A percentile compares a stretch with the other conserved stretches of the same genome.
Evolutionary conservation across 2,888 invertebrate genomes (phyloP).

Genomic region (Masnerella sp.): DNA sequence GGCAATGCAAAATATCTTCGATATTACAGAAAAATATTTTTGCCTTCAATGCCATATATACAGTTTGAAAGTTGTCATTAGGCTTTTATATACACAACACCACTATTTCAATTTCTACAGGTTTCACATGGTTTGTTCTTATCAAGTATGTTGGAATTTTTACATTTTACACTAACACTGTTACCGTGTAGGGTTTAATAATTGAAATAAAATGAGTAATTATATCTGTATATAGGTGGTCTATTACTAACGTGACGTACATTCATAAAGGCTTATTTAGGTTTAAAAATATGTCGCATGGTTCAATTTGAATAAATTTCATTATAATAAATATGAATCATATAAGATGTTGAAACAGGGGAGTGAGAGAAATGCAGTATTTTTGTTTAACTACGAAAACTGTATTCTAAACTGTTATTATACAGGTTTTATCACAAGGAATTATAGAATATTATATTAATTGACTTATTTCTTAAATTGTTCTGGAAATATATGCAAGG

Average conservation of each 20-base stretch:
- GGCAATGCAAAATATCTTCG: constrained; percentile 56
- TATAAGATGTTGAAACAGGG: neutral
- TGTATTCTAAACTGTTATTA: constrained; percentile 15
- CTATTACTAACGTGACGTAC: constrained; percentile 32
- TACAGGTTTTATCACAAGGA: constrained; percentile 22
- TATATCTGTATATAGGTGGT: constrained; percentile 22
- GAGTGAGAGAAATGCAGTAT: constrained; percentile 16
- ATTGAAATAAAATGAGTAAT: constrained; percentile 35
- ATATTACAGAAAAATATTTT: constrained; percentile 58
- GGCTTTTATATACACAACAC: constrained; percentile 42
- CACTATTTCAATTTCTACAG: constrained; percentile 46
- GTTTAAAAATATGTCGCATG: constrained; percentile 29
- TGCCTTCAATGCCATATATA: constrained; percentile 54
- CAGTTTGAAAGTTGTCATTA: constrained; percentile 36
- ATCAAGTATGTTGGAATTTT: constrained; percentile 30
- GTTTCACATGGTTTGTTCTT: constrained; percentile 13
- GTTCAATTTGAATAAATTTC: constrained; percentile 9
- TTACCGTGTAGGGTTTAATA: constrained; percentile 8
- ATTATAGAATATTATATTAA: constrained; percentile 21
- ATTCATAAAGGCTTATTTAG: constrained; percentile 38
- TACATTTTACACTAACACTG: constrained; percentile 41
- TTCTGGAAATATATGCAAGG: constrained; percentile 4
- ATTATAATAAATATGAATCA: constrained; percentile 29
- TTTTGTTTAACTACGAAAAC: constrained; percentile 9
- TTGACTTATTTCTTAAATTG: constrained; percentile 16